Evolutionary conservation across 1,140 invertebrate species (phyloP).

Genomic region (Drosophila suzukii): DNA sequence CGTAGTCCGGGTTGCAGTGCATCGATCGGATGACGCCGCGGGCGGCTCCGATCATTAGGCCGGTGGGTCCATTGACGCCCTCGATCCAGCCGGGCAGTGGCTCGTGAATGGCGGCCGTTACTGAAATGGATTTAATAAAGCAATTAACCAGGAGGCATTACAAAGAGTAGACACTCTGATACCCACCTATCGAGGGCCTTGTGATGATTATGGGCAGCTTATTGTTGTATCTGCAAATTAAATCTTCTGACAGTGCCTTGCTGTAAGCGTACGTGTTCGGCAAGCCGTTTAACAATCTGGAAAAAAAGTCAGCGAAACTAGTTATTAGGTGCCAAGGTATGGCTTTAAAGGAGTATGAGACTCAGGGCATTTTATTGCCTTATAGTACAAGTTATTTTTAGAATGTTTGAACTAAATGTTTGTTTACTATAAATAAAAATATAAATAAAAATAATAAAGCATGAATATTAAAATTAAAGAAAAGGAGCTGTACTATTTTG

Average conservation of each 20-base stretch:
- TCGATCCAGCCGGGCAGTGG: slow-evolving; percentile 95
- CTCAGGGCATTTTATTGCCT: background rate
- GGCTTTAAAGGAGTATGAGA: background rate
- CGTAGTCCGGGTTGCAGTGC: slow-evolving; percentile 87
- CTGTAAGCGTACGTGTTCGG: slow-evolving; percentile 94
- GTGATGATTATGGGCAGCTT: slow-evolving; percentile 89
- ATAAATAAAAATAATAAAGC: too few relatives aligned
- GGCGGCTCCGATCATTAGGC: slow-evolving; percentile 90
- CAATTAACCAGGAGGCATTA: slow-evolving; percentile 28
- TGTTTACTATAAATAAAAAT: too few relatives aligned
- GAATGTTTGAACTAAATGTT: too few relatives aligned
- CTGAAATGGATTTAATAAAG: slow-evolving; percentile 83
- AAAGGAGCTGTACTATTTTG: too few relatives aligned
- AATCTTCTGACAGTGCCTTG: slow-evolving; percentile 90
- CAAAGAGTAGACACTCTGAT: slow-evolving; percentile 24
- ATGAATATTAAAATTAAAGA: too few relatives aligned
- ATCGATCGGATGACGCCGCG: slow-evolving; percentile 92
- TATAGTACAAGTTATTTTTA: background rate
- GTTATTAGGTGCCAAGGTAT: slow-evolving; percentile 22
- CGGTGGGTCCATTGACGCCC: slow-evolving; percentile 96
- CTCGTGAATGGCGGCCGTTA: slow-evolving; percentile 89
- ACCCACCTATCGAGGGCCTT: slow-evolving; percentile 91
- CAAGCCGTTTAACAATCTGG: slow-evolving; percentile 88
- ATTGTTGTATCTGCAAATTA: slow-evolving; percentile 87
- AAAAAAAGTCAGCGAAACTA: slow-evolving; percentile 51